phyloP scores from a whole-genome alignment of 2,888 invertebrate genomes.

The Automeris io region DNA sequence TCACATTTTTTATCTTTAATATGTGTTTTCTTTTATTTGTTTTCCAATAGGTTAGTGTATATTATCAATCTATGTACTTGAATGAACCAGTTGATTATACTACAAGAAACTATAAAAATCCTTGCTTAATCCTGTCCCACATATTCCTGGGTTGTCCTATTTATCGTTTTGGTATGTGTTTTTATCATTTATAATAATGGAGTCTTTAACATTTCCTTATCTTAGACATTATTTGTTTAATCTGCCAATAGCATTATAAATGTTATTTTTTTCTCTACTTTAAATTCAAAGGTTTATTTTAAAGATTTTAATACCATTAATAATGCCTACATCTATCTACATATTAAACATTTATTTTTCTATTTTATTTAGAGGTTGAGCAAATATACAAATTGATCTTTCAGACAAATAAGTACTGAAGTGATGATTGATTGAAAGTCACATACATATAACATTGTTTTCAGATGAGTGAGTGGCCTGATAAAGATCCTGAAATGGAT shows the following conservation, averaged over 20 bases:
- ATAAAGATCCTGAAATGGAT: constrained; percentile 67
- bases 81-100: constrained; percentile 65
- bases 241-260: constrained; percentile 2
- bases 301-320: no score
- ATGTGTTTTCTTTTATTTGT: constrained; percentile 11
- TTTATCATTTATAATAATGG: constrained; percentile 7
- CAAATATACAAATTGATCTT: no score
- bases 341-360: no score
- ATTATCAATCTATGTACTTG: constrained; percentile 52
- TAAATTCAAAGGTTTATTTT: no score
- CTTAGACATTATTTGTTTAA: background rate
- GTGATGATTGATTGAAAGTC: no score
- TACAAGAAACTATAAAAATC: constrained; percentile 46
- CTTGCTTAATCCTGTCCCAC: constrained; percentile 68
- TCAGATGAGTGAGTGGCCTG: constrained; percentile 72
- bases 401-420: no score
- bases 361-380: no score
- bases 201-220: no score
- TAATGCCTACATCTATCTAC: no score
- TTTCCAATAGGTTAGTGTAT: constrained; percentile 56
- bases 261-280: no score
- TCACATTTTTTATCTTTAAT: background rate
- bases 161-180: constrained; percentile 64
- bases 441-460: no score
- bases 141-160: constrained; percentile 72